Conservation (phyloP, 1,140 invertebrate genomes). For the Drosophila setifemur region DNA sequence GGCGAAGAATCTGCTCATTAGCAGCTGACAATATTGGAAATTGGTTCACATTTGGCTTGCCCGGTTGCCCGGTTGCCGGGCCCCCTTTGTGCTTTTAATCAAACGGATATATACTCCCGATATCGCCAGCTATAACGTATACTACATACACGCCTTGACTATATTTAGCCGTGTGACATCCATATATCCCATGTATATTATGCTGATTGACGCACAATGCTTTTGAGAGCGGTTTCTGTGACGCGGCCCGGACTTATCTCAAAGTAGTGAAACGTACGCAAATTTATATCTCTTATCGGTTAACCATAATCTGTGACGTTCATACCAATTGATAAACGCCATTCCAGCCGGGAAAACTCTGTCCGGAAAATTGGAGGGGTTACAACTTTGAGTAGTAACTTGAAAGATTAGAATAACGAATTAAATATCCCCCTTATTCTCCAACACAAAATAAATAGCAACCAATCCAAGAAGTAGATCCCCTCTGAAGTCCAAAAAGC, state of each 20-base stretch:
- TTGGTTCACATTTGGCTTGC: constrained; percentile 23
- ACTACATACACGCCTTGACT: constrained; percentile 23
- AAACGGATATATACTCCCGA: constrained; percentile 46
- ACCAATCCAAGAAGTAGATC: neutral
- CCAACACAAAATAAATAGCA: no score
- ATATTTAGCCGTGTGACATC: constrained; percentile 57
- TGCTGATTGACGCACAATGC: constrained; percentile 66
- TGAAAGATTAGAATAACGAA: no score
- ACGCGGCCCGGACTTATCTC: constrained; percentile 46
- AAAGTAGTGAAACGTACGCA: constrained; percentile 11
- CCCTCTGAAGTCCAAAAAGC: constrained; percentile 1
- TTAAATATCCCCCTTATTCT: no score
- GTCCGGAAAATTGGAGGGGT: neutral
- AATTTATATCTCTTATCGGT: constrained; percentile 14
- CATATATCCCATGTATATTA: constrained; percentile 52
- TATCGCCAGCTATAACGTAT: constrained; percentile 28
- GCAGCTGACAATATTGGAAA: constrained; percentile 42
- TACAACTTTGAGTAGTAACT: neutral
- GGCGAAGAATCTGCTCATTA: constrained; percentile 57
- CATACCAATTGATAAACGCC: constrained; percentile 14
- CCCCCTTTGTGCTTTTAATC: constrained; percentile 52
- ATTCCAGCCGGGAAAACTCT: neutral
- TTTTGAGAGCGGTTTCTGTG: constrained; percentile 21
- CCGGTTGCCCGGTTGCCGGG: constrained; percentile 14
- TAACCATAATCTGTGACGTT: constrained; percentile 30